Evolutionary conservation across 2,113 vertebrate genomes (phyloP).

Genomic region (Spheniscus mendiculus): DNA sequence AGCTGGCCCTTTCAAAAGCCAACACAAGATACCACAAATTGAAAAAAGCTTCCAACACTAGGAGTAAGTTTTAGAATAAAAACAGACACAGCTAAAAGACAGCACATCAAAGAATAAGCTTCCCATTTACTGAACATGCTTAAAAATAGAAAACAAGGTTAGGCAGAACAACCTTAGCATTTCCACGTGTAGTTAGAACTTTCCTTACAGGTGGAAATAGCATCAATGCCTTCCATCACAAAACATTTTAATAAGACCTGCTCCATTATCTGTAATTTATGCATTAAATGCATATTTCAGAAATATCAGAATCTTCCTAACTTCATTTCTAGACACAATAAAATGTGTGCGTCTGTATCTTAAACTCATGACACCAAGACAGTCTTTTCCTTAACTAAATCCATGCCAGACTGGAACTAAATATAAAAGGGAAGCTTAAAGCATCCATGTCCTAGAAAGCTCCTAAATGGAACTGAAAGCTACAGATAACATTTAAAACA

Average conservation of each 20-base stretch:
- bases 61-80: slow-evolving; percentile 70
- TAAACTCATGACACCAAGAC: slow-evolving; percentile 36
- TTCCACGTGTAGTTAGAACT: slow-evolving; percentile 65
- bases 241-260: slow-evolving; percentile 22
- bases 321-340: slow-evolving; percentile 57
- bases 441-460: slow-evolving; percentile 66
- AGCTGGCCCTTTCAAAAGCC: slow-evolving; percentile 68
- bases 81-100: slow-evolving; percentile 75
- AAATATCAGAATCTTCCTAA: slow-evolving; percentile 68
- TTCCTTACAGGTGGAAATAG: slow-evolving; percentile 75
- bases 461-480: slow-evolving; percentile 65
- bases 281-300: slow-evolving; percentile 86
- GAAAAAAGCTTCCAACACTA: slow-evolving; percentile 56
- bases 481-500: slow-evolving; percentile 59
- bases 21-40: slow-evolving; percentile 55
- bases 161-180: slow-evolving; percentile 86
- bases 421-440: slow-evolving; percentile 74
- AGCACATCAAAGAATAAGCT: slow-evolving; percentile 53
- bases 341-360: slow-evolving; percentile 52
- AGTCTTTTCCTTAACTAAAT: slow-evolving; percentile 66
- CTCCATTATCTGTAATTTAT: slow-evolving; percentile 82
- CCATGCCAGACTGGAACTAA: slow-evolving; percentile 45
- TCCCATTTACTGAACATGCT: slow-evolving; percentile 67
- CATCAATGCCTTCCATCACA: slow-evolving; percentile 17
- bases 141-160: slow-evolving; percentile 84